Conservation (phyloP, 2,113 vertebrate genomes). For the Ictalurus furcatus region DNA sequence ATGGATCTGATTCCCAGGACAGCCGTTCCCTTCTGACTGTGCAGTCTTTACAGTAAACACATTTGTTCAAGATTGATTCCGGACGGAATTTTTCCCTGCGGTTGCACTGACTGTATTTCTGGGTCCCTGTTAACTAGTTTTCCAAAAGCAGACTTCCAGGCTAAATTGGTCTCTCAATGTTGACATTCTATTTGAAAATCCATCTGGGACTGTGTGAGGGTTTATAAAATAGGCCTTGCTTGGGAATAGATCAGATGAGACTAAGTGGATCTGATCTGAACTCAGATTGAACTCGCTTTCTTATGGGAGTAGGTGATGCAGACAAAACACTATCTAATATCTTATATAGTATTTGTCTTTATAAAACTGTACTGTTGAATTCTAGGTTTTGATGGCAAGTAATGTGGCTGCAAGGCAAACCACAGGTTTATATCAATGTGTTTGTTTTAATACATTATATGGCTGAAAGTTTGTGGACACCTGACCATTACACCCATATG, state of each 20-base stretch:
- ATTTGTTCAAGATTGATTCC: constrained; percentile 7
- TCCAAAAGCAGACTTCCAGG: background rate
- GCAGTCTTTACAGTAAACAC: constrained; percentile 34
- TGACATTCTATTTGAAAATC: background rate
- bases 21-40: background rate
- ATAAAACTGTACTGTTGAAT: background rate
- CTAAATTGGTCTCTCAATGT: background rate
- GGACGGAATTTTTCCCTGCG: background rate
- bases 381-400: background rate
- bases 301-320: background rate
- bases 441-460: background rate
- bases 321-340: background rate
- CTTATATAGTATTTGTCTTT: background rate
- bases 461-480: background rate
- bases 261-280: background rate
- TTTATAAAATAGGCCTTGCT: background rate
- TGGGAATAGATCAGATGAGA: background rate
- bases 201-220: background rate
- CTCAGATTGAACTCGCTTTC: background rate
- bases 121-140: background rate
- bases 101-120: background rate
- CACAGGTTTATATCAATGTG: background rate
- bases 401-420: background rate
- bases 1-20: constrained; percentile 25
- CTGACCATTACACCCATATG: background rate